phyloP scores from a whole-genome alignment of 1,140 invertebrate species.

The Euura saliciscinereae region DNA sequence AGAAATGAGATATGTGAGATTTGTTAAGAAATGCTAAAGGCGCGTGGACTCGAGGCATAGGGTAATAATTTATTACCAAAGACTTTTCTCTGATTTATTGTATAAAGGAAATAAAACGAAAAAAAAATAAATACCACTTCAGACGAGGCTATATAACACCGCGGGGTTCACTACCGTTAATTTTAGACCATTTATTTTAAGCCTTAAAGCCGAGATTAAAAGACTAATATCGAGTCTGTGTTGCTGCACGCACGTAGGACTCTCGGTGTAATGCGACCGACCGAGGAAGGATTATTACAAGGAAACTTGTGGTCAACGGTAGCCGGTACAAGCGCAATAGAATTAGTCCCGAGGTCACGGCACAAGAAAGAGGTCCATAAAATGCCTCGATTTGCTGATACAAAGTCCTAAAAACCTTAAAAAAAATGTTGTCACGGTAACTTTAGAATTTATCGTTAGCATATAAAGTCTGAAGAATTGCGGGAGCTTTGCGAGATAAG shows the following conservation, averaged over 20 bases:
- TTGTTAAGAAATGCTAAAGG: too few species aligned
- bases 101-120: neutral
- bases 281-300: neutral
- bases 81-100: conserved; percentile 1
- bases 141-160: neutral
- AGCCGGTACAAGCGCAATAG: neutral
- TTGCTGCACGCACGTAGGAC: neutral
- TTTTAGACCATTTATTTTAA: neutral
- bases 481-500: too few species aligned
- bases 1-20: too few species aligned
- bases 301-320: too few species aligned
- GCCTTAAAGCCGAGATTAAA: conserved; percentile 3
- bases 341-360: neutral
- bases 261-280: neutral
- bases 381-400: too few species aligned
- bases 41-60: too few species aligned
- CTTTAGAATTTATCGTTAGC: too few species aligned
- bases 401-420: too few species aligned
- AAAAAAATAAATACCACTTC: neutral
- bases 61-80: neutral
- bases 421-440: too few species aligned
- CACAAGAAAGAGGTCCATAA: neutral
- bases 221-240: neutral
- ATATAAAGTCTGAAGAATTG: too few species aligned
- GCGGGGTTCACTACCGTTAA: neutral